Evolutionary conservation across 2,797 vertebrate genomes (phyloP), one percentile per base, ranked within the genome.

Genomic region (Alauda arvensis): DNA sequence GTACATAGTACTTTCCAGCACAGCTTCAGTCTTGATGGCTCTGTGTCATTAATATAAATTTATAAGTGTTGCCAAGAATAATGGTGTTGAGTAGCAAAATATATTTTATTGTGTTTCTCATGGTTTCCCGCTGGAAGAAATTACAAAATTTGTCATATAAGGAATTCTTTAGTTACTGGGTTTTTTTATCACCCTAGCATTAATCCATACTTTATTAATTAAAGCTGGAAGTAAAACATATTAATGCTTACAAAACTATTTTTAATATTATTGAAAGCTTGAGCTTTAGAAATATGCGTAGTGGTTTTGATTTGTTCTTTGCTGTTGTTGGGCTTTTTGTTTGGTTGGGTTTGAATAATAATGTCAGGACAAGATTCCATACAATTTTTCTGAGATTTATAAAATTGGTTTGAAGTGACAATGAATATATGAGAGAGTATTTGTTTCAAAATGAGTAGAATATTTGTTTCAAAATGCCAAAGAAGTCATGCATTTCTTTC

Each of bases 301-400:
- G 1, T 43, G 0, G 0, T 31, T 66, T 56, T n/a, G 1, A 14
- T 18, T 3, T 4, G 2, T 1, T 1, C 37, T 14, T 14, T 17
- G 7, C 4, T 18, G 1, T 17, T 25, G 11, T 12, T 49, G 10
- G 9, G 6, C 4, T 4, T 42, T 52, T 37, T 51, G 4, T 24
- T 70, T n/a, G 10, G 1, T 53, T 51, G 4, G 4, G 26, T 53
- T 45, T 78, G 8, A 60, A 12, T 21, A 46, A 28, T 42, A 53
- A 25, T 40, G 63, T 18, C 17, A 45, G 37, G 16, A 8, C 12
- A 45, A 61, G 20, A 24, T 55, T 69, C 11, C 6, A 8, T 26
- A 2, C 1, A 6, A n/a, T 57, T 72, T 37, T 40, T 0, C 18
- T 57, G 24, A 65, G 34, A 29, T 53, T 49, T 68, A 34, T 45